Evolutionary conservation across 2,888 invertebrate species (phyloP).

Genomic region (Trachelus troglodyta): DNA sequence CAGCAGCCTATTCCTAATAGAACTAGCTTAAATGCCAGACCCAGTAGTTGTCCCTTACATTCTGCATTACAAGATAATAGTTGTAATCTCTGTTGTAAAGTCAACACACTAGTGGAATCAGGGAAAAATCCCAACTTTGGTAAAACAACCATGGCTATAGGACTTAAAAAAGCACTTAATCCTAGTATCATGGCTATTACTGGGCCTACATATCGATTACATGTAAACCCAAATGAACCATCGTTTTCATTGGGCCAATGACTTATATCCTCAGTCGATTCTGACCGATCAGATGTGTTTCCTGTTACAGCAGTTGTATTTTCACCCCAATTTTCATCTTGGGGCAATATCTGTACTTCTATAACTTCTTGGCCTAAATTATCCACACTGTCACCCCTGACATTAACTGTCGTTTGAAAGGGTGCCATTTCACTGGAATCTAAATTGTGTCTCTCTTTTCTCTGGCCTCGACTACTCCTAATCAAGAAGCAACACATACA

Average conservation of each 20-base stretch:
- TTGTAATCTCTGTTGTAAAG: slow-evolving; percentile 77
- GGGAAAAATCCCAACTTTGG: slow-evolving; percentile 91
- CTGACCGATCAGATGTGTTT: slow-evolving; percentile 95
- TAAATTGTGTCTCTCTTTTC: slow-evolving; percentile 70
- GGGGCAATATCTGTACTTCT: slow-evolving; percentile 94
- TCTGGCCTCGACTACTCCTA: slow-evolving; percentile 76
- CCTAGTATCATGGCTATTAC: slow-evolving; percentile 83
- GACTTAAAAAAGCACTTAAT: slow-evolving; percentile 88
- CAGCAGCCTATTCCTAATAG: slow-evolving; percentile 90
- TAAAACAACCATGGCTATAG: slow-evolving; percentile 93
- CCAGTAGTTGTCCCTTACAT: slow-evolving; percentile 93
- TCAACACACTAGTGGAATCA: slow-evolving; percentile 74
- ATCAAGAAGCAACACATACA: slow-evolving; percentile 35
- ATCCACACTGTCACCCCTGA: slow-evolving; percentile 74
- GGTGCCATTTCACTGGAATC: slow-evolving; percentile 81
- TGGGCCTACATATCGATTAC: slow-evolving; percentile 86
- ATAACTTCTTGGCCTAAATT: slow-evolving; percentile 92
- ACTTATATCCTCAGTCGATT: slow-evolving; percentile 91
- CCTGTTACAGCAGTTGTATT: slow-evolving; percentile 97
- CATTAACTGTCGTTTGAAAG: slow-evolving; percentile 86
- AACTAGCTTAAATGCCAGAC: slow-evolving; percentile 90
- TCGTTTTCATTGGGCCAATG: slow-evolving; percentile 83
- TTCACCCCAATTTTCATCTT: slow-evolving; percentile 99
- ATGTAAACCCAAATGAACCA: slow-evolving; percentile 77
- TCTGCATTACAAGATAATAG: slow-evolving; percentile 89